Conservation (phyloP, 2,888 invertebrate genomes). For the Idaea straminata region DNA sequence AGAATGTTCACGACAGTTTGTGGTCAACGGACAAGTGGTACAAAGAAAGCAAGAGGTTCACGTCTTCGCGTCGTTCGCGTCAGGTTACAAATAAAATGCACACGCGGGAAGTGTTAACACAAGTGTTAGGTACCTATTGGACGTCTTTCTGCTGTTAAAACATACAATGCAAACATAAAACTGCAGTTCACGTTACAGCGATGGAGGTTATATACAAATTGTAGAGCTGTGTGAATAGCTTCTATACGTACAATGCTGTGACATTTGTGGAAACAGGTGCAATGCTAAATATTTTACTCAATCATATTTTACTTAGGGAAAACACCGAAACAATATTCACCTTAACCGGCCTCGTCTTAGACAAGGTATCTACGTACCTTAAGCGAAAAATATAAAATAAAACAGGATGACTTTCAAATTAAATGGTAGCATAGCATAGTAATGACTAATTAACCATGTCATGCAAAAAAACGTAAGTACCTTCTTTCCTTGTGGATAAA, state of each 20-base stretch:
- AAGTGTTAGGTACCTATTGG: not conserved
- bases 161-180: not conserved
- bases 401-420: too few relatives aligned
- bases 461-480: too few relatives aligned
- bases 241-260: not conserved
- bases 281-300: not conserved
- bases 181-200: not conserved
- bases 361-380: too few relatives aligned
- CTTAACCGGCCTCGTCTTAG: too few relatives aligned
- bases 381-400: too few relatives aligned
- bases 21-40: slow-evolving; percentile 43
- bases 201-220: not conserved
- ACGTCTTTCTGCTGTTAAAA: not conserved
- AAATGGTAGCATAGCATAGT: too few relatives aligned
- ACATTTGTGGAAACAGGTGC: not conserved
- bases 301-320: not conserved
- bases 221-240: not conserved
- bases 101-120: slow-evolving; percentile 14
- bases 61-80: slow-evolving; percentile 26
- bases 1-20: slow-evolving; percentile 41
- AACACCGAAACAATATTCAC: not conserved
- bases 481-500: too few relatives aligned
- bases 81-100: slow-evolving; percentile 28
- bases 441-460: too few relatives aligned
- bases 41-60: slow-evolving; percentile 43